Base-by-base conservation (phyloP, 2,888 invertebrate species). In the Athalia circularis region DNA sequence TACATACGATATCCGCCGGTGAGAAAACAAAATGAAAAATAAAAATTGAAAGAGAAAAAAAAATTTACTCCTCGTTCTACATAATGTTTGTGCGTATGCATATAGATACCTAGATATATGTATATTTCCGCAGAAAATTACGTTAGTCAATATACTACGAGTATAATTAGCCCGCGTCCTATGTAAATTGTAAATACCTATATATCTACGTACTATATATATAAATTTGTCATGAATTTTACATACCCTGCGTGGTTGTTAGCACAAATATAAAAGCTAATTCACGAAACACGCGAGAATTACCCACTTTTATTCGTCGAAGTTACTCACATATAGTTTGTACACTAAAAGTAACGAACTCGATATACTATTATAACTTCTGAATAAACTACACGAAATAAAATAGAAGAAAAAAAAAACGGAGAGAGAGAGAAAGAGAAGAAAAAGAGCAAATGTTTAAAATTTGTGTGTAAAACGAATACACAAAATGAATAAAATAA, bases 351-450 rank as follows among this genome's bases (percentile, higher is more conserved):
- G 11, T n/a, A n/a, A 11, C 29, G 0, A 29, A 29, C 29, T 29
- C 29, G 29, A 29, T 29, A 29, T 29, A n/a, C n/a, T n/a, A 29
- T 29, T 29, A n/a, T 11, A 11, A 54, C 54, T 11, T 9, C 54
- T 54, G 11, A 54, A 54, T 54, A 54, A 54, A 77, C 65, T 54
- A 54, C 67, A 70, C 47, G 54, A 64, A 68, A 47, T 80, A 48
- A 57, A 78, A 78, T 3, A n/a, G 70, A 54, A 13, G n/a, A 74
- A 57, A 50, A 61, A 52, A 79, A 54, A 62, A 61, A 77, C 59
- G 9, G 64, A 57, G 65, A 76, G 61, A 62, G 59, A 62, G 8
- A 57, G 47, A 67, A 5, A 13, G n/a, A 74, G 50, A 50, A 61
- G 52, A 79, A 54, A 62, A 61, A 77, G 64, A 57, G 65, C 70